phyloP scores from a whole-genome alignment of 2,888 invertebrate species.

The Tribolium freemani region DNA sequence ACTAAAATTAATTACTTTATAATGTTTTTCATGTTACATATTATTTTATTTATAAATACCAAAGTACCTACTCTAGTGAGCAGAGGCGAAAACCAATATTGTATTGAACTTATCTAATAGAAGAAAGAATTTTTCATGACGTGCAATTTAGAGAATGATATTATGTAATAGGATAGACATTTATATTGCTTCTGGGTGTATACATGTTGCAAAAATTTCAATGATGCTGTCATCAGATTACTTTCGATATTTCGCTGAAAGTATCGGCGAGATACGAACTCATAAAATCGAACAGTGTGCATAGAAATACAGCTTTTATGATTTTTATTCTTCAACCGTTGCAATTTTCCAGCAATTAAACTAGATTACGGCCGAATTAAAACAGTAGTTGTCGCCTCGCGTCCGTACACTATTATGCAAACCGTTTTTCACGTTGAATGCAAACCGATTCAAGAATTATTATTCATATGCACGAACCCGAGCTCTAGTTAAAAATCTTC shows the following conservation, averaged over 20 bases:
- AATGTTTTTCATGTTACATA: too few relatives aligned
- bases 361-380: neutral
- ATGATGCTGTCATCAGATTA: too few relatives aligned
- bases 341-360: neutral
- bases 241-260: neutral
- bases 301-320: neutral
- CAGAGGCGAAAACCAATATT: too few relatives aligned
- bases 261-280: neutral
- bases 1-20: too few relatives aligned
- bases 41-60: too few relatives aligned
- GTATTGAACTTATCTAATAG: too few relatives aligned
- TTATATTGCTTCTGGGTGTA: too few relatives aligned
- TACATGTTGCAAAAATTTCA: too few relatives aligned
- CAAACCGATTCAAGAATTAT: neutral
- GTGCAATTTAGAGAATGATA: too few relatives aligned
- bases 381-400: neutral
- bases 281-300: neutral
- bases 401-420: neutral
- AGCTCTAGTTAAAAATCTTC: neutral
- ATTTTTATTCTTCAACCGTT: neutral
- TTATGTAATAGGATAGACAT: too few relatives aligned
- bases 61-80: too few relatives aligned
- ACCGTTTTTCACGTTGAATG: neutral
- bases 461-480: slow-evolving; percentile 1
- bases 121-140: too few relatives aligned